Evolutionary conservation across 2,113 vertebrate species (phyloP).

Genomic region (Pholis gunnellus): DNA sequence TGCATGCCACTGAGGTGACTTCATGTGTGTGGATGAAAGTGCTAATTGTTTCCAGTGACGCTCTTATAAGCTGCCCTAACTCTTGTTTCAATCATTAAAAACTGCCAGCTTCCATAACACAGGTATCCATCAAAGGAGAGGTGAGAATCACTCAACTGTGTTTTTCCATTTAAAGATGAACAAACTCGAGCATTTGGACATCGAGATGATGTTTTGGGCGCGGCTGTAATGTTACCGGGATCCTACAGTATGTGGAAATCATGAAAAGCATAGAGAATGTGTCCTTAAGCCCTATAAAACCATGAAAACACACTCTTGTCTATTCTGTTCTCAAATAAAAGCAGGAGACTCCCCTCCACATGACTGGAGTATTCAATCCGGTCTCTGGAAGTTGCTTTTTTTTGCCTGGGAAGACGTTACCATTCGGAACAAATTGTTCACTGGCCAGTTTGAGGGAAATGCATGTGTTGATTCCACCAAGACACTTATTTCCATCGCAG

Average conservation of each 20-base stretch:
- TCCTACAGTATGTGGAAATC: slow-evolving; percentile 62
- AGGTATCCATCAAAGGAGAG: slow-evolving; percentile 17
- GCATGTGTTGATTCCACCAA: slow-evolving; percentile 56
- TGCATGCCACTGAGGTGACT: slow-evolving; percentile 51
- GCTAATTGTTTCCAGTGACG: neutral
- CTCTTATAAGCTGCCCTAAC: slow-evolving; percentile 2
- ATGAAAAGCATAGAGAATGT: slow-evolving; percentile 53
- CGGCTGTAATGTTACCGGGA: slow-evolving; percentile 23
- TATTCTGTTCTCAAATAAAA: slow-evolving; percentile 57
- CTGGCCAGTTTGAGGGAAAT: slow-evolving; percentile 47
- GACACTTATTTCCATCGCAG: slow-evolving; percentile 57
- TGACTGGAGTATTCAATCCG: slow-evolving; percentile 55
- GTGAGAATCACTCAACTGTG: neutral
- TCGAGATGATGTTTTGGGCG: slow-evolving; percentile 51
- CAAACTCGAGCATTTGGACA: neutral
- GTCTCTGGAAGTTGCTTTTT: slow-evolving; percentile 38
- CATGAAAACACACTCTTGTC: slow-evolving; percentile 54
- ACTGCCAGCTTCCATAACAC: slow-evolving; percentile 27
- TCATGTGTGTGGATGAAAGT: slow-evolving; percentile 56
- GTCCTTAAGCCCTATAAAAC: slow-evolving; percentile 37
- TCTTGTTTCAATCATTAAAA: slow-evolving; percentile 32
- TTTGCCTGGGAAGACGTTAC: slow-evolving; percentile 51
- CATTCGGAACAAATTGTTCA: slow-evolving; percentile 71
- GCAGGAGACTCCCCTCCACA: slow-evolving; percentile 43
- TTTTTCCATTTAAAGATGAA: neutral